Evolutionary conservation across 2,797 vertebrate species (phyloP).

Genomic region (Pyrocephalus nanus): DNA sequence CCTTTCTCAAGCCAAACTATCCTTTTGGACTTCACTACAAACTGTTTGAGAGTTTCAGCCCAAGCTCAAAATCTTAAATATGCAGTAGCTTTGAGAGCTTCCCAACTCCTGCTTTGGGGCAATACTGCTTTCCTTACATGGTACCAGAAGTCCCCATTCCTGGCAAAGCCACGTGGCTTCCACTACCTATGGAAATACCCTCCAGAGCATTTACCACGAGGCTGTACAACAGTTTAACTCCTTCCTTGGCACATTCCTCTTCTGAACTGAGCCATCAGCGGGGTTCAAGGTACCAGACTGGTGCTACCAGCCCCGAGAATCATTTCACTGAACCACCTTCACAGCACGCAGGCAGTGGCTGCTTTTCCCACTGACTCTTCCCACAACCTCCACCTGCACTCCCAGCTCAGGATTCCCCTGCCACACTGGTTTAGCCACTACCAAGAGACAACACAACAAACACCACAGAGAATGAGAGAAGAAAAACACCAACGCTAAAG

Average conservation of each 20-base stretch:
- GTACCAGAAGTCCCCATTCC: neutral
- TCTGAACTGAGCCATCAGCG: neutral
- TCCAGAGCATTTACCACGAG: neutral
- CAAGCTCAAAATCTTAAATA: neutral
- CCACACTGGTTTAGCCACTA: neutral
- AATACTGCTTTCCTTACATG: neutral
- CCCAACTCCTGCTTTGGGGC: neutral
- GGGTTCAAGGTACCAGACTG: neutral
- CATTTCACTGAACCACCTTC: neutral
- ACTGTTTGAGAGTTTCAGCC: neutral
- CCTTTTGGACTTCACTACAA: neutral
- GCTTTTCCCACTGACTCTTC: neutral
- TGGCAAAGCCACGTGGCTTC: neutral
- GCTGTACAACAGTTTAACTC: neutral
- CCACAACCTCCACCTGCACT: neutral
- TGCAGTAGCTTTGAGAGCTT: neutral
- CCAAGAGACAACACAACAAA: neutral
- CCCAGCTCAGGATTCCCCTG: neutral
- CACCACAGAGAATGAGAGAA: neutral
- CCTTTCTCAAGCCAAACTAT: neutral
- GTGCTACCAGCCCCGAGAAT: neutral
- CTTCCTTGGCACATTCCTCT: neutral
- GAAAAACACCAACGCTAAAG: neutral
- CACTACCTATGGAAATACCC: neutral
- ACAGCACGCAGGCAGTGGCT: neutral